Percentiles rank a stretch among this genome's conserved stretches.
These are phyloP conservation scores for Palythoa caribaeorum DNA, from an alignment of 92 coral and sea anemone genomes.

Conservation along the genomic window DNA sequence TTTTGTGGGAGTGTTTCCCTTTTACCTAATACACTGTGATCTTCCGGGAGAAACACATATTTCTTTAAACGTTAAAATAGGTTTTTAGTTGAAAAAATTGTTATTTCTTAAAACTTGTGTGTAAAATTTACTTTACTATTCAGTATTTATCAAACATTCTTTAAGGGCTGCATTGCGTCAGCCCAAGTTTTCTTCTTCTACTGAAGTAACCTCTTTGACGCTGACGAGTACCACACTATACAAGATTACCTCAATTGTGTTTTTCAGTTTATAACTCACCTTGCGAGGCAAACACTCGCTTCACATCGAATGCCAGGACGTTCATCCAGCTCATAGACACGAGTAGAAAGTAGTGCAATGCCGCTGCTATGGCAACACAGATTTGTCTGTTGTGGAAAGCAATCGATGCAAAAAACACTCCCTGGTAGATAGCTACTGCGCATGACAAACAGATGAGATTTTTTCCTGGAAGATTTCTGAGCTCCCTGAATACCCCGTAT, in stretches of 20 bases:
- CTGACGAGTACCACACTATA: background rate
- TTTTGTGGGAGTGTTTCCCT: background rate
- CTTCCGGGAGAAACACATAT: background rate
- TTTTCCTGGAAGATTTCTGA: conserved; percentile 39
- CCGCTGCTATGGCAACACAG: conserved; percentile 24
- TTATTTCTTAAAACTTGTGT: too few species aligned
- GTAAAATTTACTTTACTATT: too few species aligned
- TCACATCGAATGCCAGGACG: conserved; percentile 31
- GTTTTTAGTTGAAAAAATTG: background rate
- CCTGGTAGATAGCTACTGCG: conserved; percentile 31
- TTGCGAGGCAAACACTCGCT: conserved; percentile 35
- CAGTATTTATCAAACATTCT: too few species aligned
- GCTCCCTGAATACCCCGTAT: conserved; percentile 30
- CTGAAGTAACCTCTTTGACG: background rate
- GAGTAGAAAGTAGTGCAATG: conserved; percentile 26
- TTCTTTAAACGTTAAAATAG: background rate
- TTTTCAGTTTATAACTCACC: background rate
- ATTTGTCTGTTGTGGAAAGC: background rate
- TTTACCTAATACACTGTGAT: background rate
- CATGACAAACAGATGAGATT: conserved; percentile 18
- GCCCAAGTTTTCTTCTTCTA: too few species aligned
- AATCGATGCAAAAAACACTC: conserved; percentile 17
- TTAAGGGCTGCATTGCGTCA: too few species aligned
- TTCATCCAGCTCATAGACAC: conserved; percentile 42
- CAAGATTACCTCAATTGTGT: background rate